phyloP scores from a whole-genome alignment of 2,888 invertebrate genomes.

The Eugnorisma glareosa region DNA sequence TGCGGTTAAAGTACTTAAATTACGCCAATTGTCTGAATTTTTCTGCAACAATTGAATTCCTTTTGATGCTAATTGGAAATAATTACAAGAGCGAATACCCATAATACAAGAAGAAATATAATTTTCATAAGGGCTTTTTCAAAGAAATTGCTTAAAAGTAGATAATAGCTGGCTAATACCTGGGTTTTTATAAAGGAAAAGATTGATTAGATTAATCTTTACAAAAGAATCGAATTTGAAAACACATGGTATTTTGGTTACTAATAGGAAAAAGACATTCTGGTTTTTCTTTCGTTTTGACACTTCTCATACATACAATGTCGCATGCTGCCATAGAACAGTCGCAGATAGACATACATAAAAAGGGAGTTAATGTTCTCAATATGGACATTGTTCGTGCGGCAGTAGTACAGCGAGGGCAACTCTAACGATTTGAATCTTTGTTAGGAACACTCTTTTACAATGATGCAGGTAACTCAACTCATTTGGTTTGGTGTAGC shows the following conservation, averaged over 20 bases:
- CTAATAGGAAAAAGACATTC: not conserved
- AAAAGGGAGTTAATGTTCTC: not conserved
- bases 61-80: slow-evolving; percentile 1
- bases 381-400: not conserved
- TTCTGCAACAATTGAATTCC: not conserved
- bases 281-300: not conserved
- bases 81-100: slow-evolving; percentile 6
- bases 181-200: not conserved
- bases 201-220: not conserved
- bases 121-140: not conserved
- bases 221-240: not conserved
- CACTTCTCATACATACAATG: not conserved
- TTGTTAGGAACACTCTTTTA: not conserved
- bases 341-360: too few relatives aligned
- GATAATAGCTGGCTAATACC: not conserved
- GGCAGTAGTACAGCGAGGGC: not conserved
- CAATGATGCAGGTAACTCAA: too few relatives aligned
- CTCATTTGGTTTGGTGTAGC: not conserved
- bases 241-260: not conserved
- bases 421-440: not conserved
- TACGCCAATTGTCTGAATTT: too few relatives aligned
- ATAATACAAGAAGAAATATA: not conserved
- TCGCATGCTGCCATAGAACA: not conserved
- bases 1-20: too few relatives aligned
- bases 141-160: not conserved